Evolutionary conservation across 1,140 invertebrate species (phyloP), one percentile per base, ranked within the genome.

Genomic region (Nebria ingens): DNA sequence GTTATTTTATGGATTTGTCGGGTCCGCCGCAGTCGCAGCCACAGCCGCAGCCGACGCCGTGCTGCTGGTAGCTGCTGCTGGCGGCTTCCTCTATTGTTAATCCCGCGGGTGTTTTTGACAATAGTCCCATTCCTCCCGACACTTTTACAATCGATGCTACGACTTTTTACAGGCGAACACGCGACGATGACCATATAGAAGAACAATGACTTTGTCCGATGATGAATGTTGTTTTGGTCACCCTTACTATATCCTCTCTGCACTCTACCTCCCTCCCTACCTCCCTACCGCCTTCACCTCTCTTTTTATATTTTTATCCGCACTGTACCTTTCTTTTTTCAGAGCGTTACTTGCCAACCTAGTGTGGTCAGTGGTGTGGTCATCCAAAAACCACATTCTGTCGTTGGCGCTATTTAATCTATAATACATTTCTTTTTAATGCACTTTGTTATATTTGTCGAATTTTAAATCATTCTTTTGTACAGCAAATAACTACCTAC

Each of bases 201-300:
- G 40, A 45, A 45, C 40, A 45, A 45, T 45, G 40, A 45, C 9
- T 45, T 3, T 4, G 6, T 6, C 40, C 17, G 40, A 45, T 45
- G 40, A 45, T 45, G 40, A 45, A 45, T 45, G 40, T 45, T 45
- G 40, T 45, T 45, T 45, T 45, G 40, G 40, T 12, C 40, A 6
- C 40, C 40, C 15, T 45, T 45, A 11, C 40, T 4, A 9, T 45
- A 34, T 34, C 17, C 40, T 29, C 25, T 29, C n/a, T n/a, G n/a
- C n/a, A n/a, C n/a, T 29, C 4, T 29, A 4, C 25, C 25, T 29
- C 13, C 4, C 4, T 29, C 25, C 25, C 4, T 6, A 45, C 40
- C 40, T 11, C 17, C 40, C 40, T 45, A 45, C 40, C 4, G 6
- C 9, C 9, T 45, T 17, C 40, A 12, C 6, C 17, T 4, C 40